Evolutionary conservation across 2,888 invertebrate species (phyloP), one percentile per base, ranked within the genome.

Genomic region (Liposcelis brunnea): DNA sequence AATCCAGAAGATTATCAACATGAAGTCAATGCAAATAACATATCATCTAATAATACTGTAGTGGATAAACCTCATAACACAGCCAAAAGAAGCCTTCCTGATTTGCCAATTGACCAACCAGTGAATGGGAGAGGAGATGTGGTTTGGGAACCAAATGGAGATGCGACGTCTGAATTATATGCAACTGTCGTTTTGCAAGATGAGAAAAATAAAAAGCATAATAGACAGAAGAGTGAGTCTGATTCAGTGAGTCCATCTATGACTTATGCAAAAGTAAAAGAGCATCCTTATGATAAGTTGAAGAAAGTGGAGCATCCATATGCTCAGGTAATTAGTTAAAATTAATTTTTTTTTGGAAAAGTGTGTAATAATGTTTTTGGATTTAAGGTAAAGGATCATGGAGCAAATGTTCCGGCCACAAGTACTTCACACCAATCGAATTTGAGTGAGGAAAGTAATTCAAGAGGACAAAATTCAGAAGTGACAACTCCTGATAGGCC

Each of bases 151-250:
- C 50, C 48, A 50, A 57, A 10, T 50, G 77, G 77, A 2, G 86
- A 87, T 61, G 83, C 82, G 42, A 77, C 78, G 7, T 87, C 85
- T 0, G 87, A 86, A 58, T 70, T 86, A 49, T 87, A 87, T 60
- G 87, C 86, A 32, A 87, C 86, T 5, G 83, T 87, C 12, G 77
- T 76, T 43, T 72, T 72, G 68, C 71, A 60, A 61, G 44, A 45
- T 10, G 44, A 35, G 14, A 54, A 53, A 49, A 48, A 48, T 31
- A 49, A 47, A 44, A 43, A 75, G 53, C 74, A 75, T 53, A 49
- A 47, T 5, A 38, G 51, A n/a, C 50, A 50, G 32, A 51, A 52
- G 15, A 47, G 47, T 11, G 34, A 44, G 12, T 43, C 49, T 19
- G 40, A 40, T 6, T 12, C 40, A 5, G 19, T 50, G 8, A 50